Percentiles rank a stretch among this genome's conserved stretches.
These are phyloP conservation scores for Typhlichthys subterraneus DNA, from an alignment of 2,797 vertebrate genomes.

Conservation along the genomic window DNA sequence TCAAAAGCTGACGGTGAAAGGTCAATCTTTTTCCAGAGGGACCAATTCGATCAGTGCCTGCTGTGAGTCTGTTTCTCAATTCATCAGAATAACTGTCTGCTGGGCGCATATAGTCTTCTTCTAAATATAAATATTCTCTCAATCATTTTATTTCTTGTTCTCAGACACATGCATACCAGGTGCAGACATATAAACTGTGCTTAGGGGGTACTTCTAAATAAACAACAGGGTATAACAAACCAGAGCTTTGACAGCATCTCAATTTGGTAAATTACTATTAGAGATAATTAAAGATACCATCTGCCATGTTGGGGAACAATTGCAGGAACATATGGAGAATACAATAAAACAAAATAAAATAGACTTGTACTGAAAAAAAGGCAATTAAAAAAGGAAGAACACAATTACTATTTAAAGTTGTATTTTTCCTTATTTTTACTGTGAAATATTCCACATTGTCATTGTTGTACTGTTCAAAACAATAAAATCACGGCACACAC, in stretches of 20 bases:
- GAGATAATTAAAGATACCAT: conserved; percentile 59
- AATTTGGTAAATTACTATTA: conserved; percentile 60
- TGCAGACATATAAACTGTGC: conserved; percentile 30
- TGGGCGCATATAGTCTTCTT: conserved; percentile 2
- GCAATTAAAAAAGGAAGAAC: neutral
- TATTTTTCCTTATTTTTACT: neutral
- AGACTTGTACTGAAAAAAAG: conserved; percentile 14
- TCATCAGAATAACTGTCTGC: conserved; percentile 42
- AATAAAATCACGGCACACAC: neutral
- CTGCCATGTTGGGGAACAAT: conserved; percentile 47
- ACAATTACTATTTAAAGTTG: neutral
- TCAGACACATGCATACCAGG: conserved; percentile 5
- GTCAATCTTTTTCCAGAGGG: conserved; percentile 31
- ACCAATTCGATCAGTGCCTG: conserved; percentile 21
- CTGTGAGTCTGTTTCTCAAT: conserved; percentile 24
- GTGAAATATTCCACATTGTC: neutral
- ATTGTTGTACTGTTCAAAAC: conserved; percentile 4
- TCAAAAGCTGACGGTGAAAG: conserved; percentile 29
- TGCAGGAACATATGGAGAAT: conserved; percentile 41
- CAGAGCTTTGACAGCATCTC: conserved; percentile 41
- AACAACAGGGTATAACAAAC: conserved; percentile 55
- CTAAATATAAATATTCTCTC: neutral
- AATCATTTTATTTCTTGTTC: neutral
- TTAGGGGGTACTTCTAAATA: conserved; percentile 3
- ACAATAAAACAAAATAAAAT: conserved; percentile 12